Base-by-base conservation (phyloP, 2,797 vertebrate species). In the Sciurus vulgaris region DNA sequence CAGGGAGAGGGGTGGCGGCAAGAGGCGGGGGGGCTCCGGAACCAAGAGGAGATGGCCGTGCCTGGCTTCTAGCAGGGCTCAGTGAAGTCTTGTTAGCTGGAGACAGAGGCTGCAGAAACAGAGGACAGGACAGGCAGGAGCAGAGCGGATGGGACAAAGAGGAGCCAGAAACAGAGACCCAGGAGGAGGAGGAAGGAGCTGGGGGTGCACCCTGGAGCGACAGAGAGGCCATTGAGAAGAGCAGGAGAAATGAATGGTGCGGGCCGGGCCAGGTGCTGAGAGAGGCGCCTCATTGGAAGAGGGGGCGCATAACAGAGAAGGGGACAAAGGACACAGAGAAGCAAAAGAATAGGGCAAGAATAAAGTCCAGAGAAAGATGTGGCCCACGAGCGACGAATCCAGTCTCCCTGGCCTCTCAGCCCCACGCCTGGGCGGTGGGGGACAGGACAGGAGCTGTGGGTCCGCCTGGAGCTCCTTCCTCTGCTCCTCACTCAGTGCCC, bases 211-310 rank as follows among this genome's bases (percentile, higher is more conserved):
- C 73, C 59, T 3, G 17, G 63, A 93, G 83, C 87, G 76, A 96
- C 95, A 96, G 93, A 92, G 95, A 76, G 41, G 51, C 91, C 89
- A 97, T 91, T 96, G 96, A 97, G 88, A 79, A 63, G 70, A 49
- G 49, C 49, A 67, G 59, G 73, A 78, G 72, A 63, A 47, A 59
- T 85, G 96, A 93, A 86, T 14, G 0, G 73, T 82, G 73, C 22
- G 81, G 65, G 47, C 4, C 8, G 89, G 74, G 93, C 92, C 96
- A 96, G 97, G 97, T 96, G 86, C 94, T 93, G 94, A 93, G 89
- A 86, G 59, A 94, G 89, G 61, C 91, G 77, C 44, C 89, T 77
- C 59, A 89, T 0, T 49, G 76, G 30, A 56, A 89, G 54, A 47
- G 41, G 61, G 54, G 90, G 26, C 7, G 9, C 6, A 2, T 1